These are phyloP conservation scores for Phania funesta DNA, from an alignment of 2,888 invertebrate species.

Conservation along the genomic window DNA sequence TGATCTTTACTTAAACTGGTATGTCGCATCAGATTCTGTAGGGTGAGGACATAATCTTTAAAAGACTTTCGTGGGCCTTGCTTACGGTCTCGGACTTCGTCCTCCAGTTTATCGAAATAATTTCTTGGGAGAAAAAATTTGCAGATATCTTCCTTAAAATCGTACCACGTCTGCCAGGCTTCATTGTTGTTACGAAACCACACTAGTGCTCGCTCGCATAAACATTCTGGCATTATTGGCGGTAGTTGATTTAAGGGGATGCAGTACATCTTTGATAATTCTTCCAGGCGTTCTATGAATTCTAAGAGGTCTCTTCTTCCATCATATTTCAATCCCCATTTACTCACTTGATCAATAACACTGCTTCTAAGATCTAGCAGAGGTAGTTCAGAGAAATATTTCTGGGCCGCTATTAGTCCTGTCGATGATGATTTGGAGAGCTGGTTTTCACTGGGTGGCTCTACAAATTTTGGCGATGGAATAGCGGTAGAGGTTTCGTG, in stretches of 20 bases:
- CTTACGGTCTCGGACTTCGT: background rate
- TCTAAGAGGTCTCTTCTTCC: background rate
- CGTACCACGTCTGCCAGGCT: background rate
- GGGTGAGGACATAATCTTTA: slow-evolving; percentile 12
- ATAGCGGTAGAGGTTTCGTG: too few species aligned
- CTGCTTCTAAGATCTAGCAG: too few species aligned
- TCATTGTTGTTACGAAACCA: slow-evolving; percentile 33
- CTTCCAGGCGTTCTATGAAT: slow-evolving; percentile 21
- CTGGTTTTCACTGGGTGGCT: too few species aligned
- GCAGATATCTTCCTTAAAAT: slow-evolving; percentile 8
- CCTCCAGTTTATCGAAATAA: slow-evolving; percentile 18
- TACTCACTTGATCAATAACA: too few species aligned
- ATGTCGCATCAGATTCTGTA: slow-evolving; percentile 27
- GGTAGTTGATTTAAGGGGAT: background rate
- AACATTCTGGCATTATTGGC: slow-evolving; percentile 4
- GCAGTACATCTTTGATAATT: background rate
- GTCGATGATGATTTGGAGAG: too few species aligned
- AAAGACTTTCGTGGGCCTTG: slow-evolving; percentile 5
- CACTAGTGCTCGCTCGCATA: slow-evolving; percentile 7
- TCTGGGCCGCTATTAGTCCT: too few species aligned
- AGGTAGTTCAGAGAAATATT: too few species aligned
- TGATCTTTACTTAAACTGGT: background rate
- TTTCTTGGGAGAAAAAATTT: slow-evolving; percentile 27
- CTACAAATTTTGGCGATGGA: too few species aligned
- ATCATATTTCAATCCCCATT: too few species aligned